Base-by-base conservation (phyloP, 37 sponge, comb jelly and placozoan genomes). In the Eunapius fragilis region DNA sequence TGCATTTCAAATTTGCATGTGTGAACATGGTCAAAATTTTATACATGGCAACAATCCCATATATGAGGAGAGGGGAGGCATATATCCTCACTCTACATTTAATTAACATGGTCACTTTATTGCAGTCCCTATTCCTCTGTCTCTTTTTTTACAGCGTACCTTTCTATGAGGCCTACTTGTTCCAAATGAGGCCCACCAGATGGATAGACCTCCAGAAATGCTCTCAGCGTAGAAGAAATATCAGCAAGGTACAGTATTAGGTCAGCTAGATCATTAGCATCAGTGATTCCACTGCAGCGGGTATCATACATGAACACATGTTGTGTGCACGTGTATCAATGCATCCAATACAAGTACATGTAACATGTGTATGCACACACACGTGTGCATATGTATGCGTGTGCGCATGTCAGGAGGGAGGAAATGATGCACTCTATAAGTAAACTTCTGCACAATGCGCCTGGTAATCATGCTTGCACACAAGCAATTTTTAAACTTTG, bases 201-300 rank as follows among this genome's bases (percentile, higher is more conserved):
- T 41, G 89, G 81, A 71, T 79, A 86, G 50, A 89, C 79, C 23
- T 68, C 49, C 7, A 89, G 11, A 28, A 93, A 85, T 30, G 26
- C 6, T 10, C 37, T 17, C 69, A 89, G 69, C 9, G 93, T 68
- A 41, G 33, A 67, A 11, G 70, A 31, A 0, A 84, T 78, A 38
- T 89, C 93, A 2, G 80, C 76, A 0, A 87, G 13, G 68, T 83
- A 82, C 19, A 79, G 74, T 10, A 86, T 35, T 34, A 82, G 36
- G 26, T 82, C 88, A 2, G 75, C 24, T 12, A 84, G 32, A 4
- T 83, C 83, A n/a, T n/a, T n/a, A 25, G 41, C 25, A 7, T 80
- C 67, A 28, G 86, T 35, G 31, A 89, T 37, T 22, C 19, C 58
- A 58, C 89, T 89, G 37, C 4, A 34, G 71, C 7, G 19, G 33